Evolutionary conservation across 2,797 vertebrate species (phyloP), one percentile per base, ranked within the genome.

Genomic region (Salarias fasciatus): DNA sequence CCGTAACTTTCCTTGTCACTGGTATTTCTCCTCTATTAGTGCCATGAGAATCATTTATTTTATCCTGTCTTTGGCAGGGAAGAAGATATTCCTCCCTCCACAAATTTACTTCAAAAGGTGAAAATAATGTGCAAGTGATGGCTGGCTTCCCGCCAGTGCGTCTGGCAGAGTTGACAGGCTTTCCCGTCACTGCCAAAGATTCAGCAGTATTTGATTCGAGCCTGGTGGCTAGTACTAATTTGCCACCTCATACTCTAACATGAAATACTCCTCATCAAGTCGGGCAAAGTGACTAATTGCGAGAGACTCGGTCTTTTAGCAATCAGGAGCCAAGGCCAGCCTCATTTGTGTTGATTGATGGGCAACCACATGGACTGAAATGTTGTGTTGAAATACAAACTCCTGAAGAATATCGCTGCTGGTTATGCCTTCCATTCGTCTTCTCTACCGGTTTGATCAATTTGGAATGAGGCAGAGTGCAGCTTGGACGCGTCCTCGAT

Each of bases 161-260:
- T 49, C 57, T 55, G 58, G 53, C 63, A 58, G 54, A 63, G 36
- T 51, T 78, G 72, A 76, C 78, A 75, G 52, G 28, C 44, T 56
- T 60, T 44, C 48, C 44, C 60, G 54, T 75, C 68, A 50, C 56
- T 75, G 75, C 73, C 65, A 81, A 57, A 69, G 11, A 75, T 58
- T 53, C 53, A 50, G 42, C 48, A 28, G 45, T 35, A 37, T 80
- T 72, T 72, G 69, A 80, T 80, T 77, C 82, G 33, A 35, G 69
- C 64, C 76, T 65, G 53, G 49, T 79, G 69, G 73, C 71, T n/a
- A 69, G 45, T 72, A 48, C 45, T 69, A 63, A 77, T 80, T 64
- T 75, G 14, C 49, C 43, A 38, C 60, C 18, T 14, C 30, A 36
- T 50, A 45, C 48, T 13, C 35, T n/a, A 65, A 72, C 41, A 33